Conservation (phyloP, 2,888 invertebrate species). For the Ormyrus labotus region DNA sequence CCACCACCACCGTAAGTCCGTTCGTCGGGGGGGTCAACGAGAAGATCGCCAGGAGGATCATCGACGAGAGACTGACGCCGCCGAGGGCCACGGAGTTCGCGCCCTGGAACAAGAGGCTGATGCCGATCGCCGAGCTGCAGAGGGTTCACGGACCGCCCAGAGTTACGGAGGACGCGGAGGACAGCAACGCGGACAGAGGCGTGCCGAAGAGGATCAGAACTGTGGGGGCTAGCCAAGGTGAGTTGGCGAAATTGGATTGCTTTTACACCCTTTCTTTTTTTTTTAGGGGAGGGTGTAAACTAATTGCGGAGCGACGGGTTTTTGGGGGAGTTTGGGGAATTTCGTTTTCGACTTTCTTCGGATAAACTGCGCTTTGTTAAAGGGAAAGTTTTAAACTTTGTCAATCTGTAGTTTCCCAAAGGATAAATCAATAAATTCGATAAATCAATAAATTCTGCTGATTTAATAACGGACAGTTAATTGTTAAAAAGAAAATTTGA, state of each 20-base stretch:
- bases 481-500: too few relatives aligned
- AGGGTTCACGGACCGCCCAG: conserved; percentile 2
- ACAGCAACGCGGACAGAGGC: conserved; percentile 36
- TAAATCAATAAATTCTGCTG: too few relatives aligned
- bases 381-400: too few relatives aligned
- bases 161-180: conserved; percentile 38
- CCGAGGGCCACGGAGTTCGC: conserved; percentile 42
- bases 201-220: conserved; percentile 49
- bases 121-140: conserved; percentile 15
- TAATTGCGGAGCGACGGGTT: too few relatives aligned
- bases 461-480: too few relatives aligned
- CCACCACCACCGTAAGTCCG: background rate
- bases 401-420: too few relatives aligned
- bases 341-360: too few relatives aligned
- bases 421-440: too few relatives aligned
- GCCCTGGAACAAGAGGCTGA: conserved; percentile 37
- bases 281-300: too few relatives aligned
- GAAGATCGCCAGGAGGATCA: conserved; percentile 48
- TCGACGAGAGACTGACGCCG: conserved; percentile 46
- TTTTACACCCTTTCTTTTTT: too few relatives aligned
- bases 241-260: background rate
- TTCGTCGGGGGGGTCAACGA: background rate
- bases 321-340: too few relatives aligned
- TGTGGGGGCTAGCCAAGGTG: conserved; percentile 28
- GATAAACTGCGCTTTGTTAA: too few relatives aligned